These are phyloP conservation scores for Habrosyne pyritoides DNA, from an alignment of 2,888 invertebrate genomes.

Conservation along the genomic window DNA sequence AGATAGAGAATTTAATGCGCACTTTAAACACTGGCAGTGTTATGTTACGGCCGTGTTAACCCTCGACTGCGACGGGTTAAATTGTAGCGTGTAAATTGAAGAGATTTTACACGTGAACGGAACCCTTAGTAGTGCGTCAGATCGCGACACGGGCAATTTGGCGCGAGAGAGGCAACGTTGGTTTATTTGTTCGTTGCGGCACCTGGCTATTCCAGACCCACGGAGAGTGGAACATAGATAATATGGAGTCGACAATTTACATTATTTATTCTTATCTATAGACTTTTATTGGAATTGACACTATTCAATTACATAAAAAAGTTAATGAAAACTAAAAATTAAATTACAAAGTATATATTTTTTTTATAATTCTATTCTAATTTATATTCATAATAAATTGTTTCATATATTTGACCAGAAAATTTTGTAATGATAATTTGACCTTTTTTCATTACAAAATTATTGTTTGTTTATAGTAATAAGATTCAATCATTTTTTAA, in stretches of 20 bases:
- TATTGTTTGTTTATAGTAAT: no score
- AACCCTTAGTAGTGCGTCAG: conserved; percentile 72
- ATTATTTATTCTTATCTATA: no score
- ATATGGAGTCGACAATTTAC: conserved; percentile 34
- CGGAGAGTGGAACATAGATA: conserved; percentile 44
- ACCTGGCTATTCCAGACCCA: conserved; percentile 68
- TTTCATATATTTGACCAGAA: no score
- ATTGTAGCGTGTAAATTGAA: conserved; percentile 67
- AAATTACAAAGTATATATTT: no score
- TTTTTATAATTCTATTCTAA: no score
- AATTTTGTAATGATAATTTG: no score
- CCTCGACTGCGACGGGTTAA: conserved; percentile 47
- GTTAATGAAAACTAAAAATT: no score
- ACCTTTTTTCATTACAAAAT: no score
- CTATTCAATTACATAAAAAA: no score
- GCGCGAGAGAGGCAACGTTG: conserved; percentile 64
- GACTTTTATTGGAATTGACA: no score
- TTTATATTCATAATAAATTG: no score
- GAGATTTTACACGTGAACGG: conserved; percentile 75
- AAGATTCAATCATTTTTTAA: no score
- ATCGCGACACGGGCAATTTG: conserved; percentile 78
- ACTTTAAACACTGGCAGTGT: conserved; percentile 47
- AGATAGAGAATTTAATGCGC: conserved; percentile 44
- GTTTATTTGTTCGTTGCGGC: conserved; percentile 66
- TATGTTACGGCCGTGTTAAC: conserved; percentile 49